These are phyloP conservation scores for Pollenia griseotomentosa DNA, from an alignment of 2,888 invertebrate genomes.

Conservation along the genomic window DNA sequence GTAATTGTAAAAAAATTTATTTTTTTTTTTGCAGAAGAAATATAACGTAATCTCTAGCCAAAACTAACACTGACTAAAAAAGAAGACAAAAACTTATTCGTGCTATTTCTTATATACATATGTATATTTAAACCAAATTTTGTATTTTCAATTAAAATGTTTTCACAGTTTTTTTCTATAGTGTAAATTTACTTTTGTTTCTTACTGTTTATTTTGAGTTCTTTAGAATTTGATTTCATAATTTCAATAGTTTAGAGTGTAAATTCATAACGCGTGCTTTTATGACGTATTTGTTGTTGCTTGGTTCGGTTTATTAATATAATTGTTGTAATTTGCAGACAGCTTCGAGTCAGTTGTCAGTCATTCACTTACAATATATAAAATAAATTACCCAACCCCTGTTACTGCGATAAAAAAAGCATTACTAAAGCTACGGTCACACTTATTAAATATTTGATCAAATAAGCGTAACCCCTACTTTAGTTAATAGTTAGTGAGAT, in stretches of 20 bases:
- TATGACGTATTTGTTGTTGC: slow-evolving; percentile 37
- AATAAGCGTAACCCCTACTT: no score
- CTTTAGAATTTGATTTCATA: slow-evolving; percentile 13
- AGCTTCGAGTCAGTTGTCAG: slow-evolving; percentile 34
- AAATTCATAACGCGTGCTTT: slow-evolving; percentile 60
- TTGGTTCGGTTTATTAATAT: slow-evolving; percentile 32
- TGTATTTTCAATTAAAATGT: no score
- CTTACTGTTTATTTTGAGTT: slow-evolving; percentile 4
- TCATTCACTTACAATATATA: slow-evolving; percentile 21
- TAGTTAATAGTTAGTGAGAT: no score
- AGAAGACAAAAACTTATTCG: neutral
- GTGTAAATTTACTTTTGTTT: slow-evolving; percentile 5
- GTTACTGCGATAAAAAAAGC: no score
- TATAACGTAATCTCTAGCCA: no score
- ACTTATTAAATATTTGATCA: no score
- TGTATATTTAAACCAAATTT: no score
- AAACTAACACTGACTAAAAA: neutral
- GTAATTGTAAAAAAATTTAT: no score
- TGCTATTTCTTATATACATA: no score
- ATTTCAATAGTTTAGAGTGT: slow-evolving; percentile 18
- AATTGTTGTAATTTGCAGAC: slow-evolving; percentile 60
- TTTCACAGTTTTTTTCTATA: neutral
- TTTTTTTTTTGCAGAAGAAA: no score
- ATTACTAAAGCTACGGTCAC: no score
- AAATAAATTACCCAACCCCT: slow-evolving; percentile 38